Base-by-base conservation (phyloP, 2,113 vertebrate species). In the Phylloscopus trochiloides region DNA sequence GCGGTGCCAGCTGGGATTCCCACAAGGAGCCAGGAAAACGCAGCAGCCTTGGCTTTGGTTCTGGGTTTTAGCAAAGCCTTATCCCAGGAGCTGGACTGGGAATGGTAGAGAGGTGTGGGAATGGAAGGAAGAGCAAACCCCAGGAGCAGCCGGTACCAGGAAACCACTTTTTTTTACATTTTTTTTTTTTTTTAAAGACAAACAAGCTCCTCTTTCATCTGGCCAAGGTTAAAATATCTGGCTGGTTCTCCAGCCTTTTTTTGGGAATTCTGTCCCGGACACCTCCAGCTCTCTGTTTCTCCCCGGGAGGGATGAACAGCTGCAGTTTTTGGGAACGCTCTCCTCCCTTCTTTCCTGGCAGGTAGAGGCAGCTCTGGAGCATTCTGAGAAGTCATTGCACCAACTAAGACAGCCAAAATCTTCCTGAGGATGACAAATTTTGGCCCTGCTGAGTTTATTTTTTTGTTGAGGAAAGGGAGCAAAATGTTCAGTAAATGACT, bases 11-110 rank as follows among this genome's bases (percentile, higher is more conserved):
- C 81, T 86, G 92, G 63, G 54, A 89, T 98, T 98, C 96, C 96
- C 97, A 97, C 97, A 92, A 97, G 7, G 51, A 96, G 86, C 94
- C 95, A 92, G 86, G 96, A 97, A 95, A 93, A 63, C 4, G 16
- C 52, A 80, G 67, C 87, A 87, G 54, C 24, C 31, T 92, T 88
- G 90, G 70, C 83, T 84, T 57, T 11, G 6, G 17, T 45, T 91
- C 51, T 34, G 74, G 24, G 6, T 45, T 94, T 94, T 68, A 45
- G 62, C 75, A 50, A 92, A 80, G 15, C 16, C 59, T 21, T 28
- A 5, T 17, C 70, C 73, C 57, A 81, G 24, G 40, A 40, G 40
- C 40, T 40, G 40, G 40, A 40, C 40, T 14, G 40, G 57, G 86
- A 89, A 31, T 31, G 92, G 92, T 80, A 58, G 55, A 5, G 9